Percentiles rank a stretch among this genome's conserved stretches.
Evolutionary conservation across 1,140 invertebrate species (phyloP).

Genomic region (Elymnias hypermnestra): DNA sequence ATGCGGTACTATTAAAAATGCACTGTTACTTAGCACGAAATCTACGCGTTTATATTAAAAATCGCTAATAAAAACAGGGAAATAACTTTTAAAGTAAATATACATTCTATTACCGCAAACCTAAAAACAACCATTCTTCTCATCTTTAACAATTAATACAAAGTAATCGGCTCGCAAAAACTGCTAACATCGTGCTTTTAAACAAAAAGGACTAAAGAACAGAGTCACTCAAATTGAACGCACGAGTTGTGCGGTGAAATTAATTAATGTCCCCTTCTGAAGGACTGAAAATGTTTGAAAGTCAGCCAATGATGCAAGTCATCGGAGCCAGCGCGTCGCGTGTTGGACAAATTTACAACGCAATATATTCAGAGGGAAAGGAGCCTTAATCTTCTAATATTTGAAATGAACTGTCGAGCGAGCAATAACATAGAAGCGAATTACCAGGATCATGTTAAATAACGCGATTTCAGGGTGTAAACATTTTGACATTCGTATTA

Average conservation of each 20-base stretch:
- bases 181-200: slow-evolving; percentile 20
- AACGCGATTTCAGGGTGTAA: background rate
- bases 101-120: slow-evolving; percentile 6
- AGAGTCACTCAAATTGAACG: slow-evolving; percentile 53
- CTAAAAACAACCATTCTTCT: slow-evolving; percentile 10
- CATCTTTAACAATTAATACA: slow-evolving; percentile 8
- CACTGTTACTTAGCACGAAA: no score
- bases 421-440: slow-evolving; percentile 37
- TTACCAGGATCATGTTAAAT: slow-evolving; percentile 20
- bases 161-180: slow-evolving; percentile 14
- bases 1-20: no score
- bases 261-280: slow-evolving; percentile 64
- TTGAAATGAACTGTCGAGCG: slow-evolving; percentile 57
- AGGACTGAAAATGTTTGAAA: slow-evolving; percentile 55
- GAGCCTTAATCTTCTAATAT: slow-evolving; percentile 58
- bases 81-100: slow-evolving; percentile 1
- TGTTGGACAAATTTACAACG: slow-evolving; percentile 49
- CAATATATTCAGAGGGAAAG: slow-evolving; percentile 56
- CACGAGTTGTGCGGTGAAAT: slow-evolving; percentile 52
- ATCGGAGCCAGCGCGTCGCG: slow-evolving; percentile 42
- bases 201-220: slow-evolving; percentile 43
- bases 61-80: no score
- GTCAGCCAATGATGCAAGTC: slow-evolving; percentile 50
- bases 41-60: no score
- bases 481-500: background rate